Conservation (phyloP, 1,140 invertebrate genomes). For the Nephila pilipes region DNA sequence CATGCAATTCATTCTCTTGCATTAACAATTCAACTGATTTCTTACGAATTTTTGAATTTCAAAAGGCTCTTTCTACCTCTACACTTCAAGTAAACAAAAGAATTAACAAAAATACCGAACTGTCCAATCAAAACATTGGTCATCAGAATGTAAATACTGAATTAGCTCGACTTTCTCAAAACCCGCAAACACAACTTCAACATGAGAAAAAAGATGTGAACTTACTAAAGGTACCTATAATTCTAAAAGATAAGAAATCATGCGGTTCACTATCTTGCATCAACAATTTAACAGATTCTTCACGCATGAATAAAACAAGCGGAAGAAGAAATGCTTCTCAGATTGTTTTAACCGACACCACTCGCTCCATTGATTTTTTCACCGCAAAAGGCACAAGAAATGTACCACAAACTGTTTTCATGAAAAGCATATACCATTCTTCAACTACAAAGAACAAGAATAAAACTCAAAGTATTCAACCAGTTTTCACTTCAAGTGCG, state of each 20-base stretch:
- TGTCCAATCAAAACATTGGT: neutral
- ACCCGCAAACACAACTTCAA: neutral
- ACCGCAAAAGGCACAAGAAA: neutral
- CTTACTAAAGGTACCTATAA: neutral
- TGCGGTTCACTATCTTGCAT: neutral
- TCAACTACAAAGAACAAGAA: neutral
- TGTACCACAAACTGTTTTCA: neutral
- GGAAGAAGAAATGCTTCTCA: neutral
- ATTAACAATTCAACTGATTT: neutral
- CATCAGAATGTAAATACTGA: neutral
- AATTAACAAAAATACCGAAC: neutral
- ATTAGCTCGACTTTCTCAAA: neutral
- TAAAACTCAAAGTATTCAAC: neutral
- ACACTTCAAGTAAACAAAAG: neutral
- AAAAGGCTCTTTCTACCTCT: neutral
- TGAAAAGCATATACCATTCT: neutral
- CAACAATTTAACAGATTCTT: neutral
- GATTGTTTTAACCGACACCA: neutral
- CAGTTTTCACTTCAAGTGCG: neutral
- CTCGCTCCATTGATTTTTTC: neutral
- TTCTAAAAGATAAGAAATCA: neutral
- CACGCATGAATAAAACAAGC: neutral
- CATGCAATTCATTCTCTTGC: neutral
- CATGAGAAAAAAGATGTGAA: neutral
- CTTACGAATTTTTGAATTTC: neutral